Conservation (phyloP, 2,113 vertebrate species). For the Ornithorhynchus anatinus region DNA sequence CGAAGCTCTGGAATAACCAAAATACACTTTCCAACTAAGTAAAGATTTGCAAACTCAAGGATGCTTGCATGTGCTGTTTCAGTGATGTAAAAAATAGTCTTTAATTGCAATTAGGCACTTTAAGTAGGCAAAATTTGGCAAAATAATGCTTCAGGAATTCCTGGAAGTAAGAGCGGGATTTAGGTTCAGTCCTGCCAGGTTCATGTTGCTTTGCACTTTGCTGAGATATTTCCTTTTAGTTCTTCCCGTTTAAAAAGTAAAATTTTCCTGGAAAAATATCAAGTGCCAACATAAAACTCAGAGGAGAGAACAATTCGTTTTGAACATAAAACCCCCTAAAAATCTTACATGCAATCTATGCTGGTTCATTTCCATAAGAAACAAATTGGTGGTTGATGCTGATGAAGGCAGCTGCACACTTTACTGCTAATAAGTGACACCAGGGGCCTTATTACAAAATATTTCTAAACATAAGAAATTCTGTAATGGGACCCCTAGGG, state of each 20-base stretch:
- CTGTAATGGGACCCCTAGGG: slow-evolving; percentile 60
- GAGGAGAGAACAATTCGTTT: slow-evolving; percentile 38
- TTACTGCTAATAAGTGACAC: slow-evolving; percentile 64
- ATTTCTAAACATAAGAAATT: slow-evolving; percentile 65
- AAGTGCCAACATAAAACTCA: slow-evolving; percentile 30
- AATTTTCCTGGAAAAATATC: slow-evolving; percentile 22
- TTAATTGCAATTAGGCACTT: neutral
- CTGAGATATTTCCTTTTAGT: slow-evolving; percentile 24
- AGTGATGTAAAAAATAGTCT: neutral
- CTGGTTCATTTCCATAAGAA: slow-evolving; percentile 59
- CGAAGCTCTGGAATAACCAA: neutral
- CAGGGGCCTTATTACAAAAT: slow-evolving; percentile 67
- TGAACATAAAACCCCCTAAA: slow-evolving; percentile 46
- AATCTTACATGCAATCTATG: neutral
- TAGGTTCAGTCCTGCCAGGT: slow-evolving; percentile 5
- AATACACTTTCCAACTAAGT: neutral
- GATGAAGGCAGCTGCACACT: slow-evolving; percentile 59
- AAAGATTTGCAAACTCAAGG: neutral
- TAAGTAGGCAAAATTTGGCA: neutral
- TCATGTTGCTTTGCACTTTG: slow-evolving; percentile 20
- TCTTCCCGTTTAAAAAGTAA: slow-evolving; percentile 7
- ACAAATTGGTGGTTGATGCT: slow-evolving; percentile 47
- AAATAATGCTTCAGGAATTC: neutral
- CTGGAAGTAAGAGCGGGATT: neutral
- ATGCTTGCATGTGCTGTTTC: neutral